These are phyloP conservation scores for Cyprinodon brontotheroides DNA, from an alignment of 2,113 vertebrate species.

Conservation along the genomic window DNA sequence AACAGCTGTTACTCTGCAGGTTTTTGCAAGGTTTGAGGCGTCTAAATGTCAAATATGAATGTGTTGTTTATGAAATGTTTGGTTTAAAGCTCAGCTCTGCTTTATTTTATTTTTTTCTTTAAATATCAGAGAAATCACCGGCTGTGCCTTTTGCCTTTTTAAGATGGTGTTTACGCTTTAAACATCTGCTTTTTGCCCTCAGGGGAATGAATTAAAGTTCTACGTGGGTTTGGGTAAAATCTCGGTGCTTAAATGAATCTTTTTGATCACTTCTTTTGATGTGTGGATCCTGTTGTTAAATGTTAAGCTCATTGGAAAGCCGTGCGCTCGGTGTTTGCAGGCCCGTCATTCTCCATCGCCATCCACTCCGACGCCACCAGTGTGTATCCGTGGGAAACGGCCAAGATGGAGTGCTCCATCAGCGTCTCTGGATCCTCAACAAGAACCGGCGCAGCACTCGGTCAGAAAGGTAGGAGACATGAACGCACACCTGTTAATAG, in stretches of 20 bases:
- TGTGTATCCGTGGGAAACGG: constrained; percentile 87
- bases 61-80: background rate
- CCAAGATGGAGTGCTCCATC: constrained; percentile 87
- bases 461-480: background rate
- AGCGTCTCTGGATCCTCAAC: constrained; percentile 80
- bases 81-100: background rate
- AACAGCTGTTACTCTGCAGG: background rate
- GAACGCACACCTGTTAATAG: background rate
- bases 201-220: constrained; percentile 3
- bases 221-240: constrained; percentile 12
- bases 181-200: constrained; percentile 6
- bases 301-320: constrained; percentile 15
- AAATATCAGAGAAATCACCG: constrained; percentile 2
- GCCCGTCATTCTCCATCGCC: constrained; percentile 85
- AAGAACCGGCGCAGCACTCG: constrained; percentile 79
- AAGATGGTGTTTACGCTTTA: constrained; percentile 28
- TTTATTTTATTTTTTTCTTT: constrained; percentile 3
- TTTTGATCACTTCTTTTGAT: constrained; percentile 35
- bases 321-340: constrained; percentile 68
- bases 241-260: constrained; percentile 9
- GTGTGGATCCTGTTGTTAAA: constrained; percentile 11
- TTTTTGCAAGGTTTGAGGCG: background rate
- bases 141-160: constrained; percentile 27
- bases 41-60: background rate
- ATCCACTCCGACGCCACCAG: constrained; percentile 84